phyloP scores from a whole-genome alignment of 35 echinoderm and acorn worm species.

The Stichopus chloronotus region DNA sequence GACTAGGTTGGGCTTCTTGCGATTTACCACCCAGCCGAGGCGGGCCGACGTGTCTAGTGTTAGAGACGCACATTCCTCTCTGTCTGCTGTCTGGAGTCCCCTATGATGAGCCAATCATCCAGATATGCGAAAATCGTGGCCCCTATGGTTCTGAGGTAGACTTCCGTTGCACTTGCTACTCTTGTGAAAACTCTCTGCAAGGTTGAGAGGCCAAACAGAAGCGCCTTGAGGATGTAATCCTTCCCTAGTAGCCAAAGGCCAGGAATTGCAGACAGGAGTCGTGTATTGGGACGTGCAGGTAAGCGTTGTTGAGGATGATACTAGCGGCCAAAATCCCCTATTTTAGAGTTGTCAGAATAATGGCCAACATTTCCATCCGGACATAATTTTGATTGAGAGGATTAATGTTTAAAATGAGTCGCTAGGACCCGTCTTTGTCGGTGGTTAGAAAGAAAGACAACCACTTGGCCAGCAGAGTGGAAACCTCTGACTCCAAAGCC shows the following conservation, averaged over 20 bases:
- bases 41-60: neutral
- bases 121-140: neutral
- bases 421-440: neutral
- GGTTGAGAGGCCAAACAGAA: conserved; percentile 8
- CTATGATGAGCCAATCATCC: neutral
- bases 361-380: neutral
- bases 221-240: neutral
- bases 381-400: neutral
- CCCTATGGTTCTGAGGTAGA: neutral
- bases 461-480: neutral
- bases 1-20: neutral
- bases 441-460: neutral
- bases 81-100: neutral
- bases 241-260: neutral
- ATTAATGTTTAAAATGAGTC: neutral
- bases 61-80: neutral
- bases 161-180: neutral
- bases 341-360: neutral
- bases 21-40: neutral
- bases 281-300: neutral
- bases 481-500: neutral
- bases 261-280: neutral
- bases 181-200: conserved; percentile 8
- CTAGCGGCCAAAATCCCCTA: neutral
- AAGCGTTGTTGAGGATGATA: neutral